Percentiles rank a stretch among this genome's conserved stretches.
phyloP scores from a whole-genome alignment of 2,888 invertebrate genomes.

The Drosophila falleni region DNA sequence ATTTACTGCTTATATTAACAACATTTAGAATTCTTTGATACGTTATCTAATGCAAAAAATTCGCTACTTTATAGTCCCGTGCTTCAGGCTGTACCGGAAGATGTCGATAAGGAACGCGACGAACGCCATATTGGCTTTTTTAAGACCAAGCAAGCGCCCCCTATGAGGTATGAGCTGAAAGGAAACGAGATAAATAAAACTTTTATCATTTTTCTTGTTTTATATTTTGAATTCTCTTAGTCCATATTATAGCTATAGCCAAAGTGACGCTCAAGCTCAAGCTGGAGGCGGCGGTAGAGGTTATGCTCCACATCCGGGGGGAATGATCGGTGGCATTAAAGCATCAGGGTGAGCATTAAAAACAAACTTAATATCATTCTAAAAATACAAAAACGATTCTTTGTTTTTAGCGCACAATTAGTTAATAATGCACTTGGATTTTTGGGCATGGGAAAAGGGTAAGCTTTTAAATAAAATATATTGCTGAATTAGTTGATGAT shows the following conservation, averaged over 20 bases:
- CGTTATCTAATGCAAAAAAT: constrained; percentile 37
- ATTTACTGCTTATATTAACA: background rate
- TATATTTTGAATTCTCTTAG: constrained; percentile 15
- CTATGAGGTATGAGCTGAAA: constrained; percentile 52
- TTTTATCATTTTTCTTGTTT: constrained; percentile 11
- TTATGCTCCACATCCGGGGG: constrained; percentile 17
- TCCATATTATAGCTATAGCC: constrained; percentile 49
- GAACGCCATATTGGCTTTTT: constrained; percentile 67
- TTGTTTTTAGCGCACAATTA: constrained; percentile 23
- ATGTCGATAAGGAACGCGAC: constrained; percentile 70
- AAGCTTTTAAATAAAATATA: constrained; percentile 4
- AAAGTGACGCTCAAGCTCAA: constrained; percentile 8
- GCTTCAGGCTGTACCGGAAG: constrained; percentile 56
- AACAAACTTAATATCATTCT: background rate
- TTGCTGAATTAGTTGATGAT: background rate
- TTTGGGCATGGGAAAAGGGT: constrained; percentile 69
- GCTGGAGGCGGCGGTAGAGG: constrained; percentile 19
- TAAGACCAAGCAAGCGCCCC: constrained; percentile 38
- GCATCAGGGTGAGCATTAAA: constrained; percentile 58
- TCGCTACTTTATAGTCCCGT: constrained; percentile 66
- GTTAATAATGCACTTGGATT: constrained; percentile 49
- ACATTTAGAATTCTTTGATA: background rate
- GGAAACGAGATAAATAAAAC: constrained; percentile 24
- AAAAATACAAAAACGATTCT: constrained; percentile 6
- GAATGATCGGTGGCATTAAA: constrained; percentile 48